Evolutionary conservation across 2,797 vertebrate genomes (phyloP), one percentile per base, ranked within the genome.

Genomic region (Coregonus suidteri): DNA sequence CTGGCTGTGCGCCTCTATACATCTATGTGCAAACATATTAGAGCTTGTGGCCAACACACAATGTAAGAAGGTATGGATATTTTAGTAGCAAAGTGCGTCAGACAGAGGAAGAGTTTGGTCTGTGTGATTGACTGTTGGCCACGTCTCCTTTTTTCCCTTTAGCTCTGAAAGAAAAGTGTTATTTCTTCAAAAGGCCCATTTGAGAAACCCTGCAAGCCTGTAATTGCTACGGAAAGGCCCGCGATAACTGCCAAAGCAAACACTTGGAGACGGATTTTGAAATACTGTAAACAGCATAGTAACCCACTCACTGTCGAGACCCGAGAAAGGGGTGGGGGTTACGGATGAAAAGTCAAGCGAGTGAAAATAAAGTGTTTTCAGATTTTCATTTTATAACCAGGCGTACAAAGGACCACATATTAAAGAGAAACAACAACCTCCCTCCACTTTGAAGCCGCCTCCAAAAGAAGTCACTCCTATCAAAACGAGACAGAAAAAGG

Each of bases 161-260:
- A 91, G 90, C 84, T 91, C 7, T 16, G 84, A 84, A 88, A 90
- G 90, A 92, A 92, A 92, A 93, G 90, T 93, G 90, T 92, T 93
- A 90, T 93, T 92, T 92, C 91, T 93, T 94, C 92, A 93, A 93
- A 93, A 92, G 91, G 88, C 89, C 92, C 91, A 92, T 93, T 93
- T 92, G 91, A 93, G 91, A 92, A 92, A 90, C 87, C 88, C 88
- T 71, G 89, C 91, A 92, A 91, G 90, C 89, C 91, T 91, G 90
- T 93, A 93, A 93, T 93, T 93, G 88, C 91, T 79, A 82, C 77
- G 90, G 93, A 91, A 93, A 93, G 92, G 87, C 87, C 84, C 68
- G 79, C 71, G 85, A 82, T 84, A 92, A 89, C 89, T 91, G 92
- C 93, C 93, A 94, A 94, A 85, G 84, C 88, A 94, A 94, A 94